Evolutionary conservation across 2,113 vertebrate species (phyloP).

Genomic region (Lepus europaeus): DNA sequence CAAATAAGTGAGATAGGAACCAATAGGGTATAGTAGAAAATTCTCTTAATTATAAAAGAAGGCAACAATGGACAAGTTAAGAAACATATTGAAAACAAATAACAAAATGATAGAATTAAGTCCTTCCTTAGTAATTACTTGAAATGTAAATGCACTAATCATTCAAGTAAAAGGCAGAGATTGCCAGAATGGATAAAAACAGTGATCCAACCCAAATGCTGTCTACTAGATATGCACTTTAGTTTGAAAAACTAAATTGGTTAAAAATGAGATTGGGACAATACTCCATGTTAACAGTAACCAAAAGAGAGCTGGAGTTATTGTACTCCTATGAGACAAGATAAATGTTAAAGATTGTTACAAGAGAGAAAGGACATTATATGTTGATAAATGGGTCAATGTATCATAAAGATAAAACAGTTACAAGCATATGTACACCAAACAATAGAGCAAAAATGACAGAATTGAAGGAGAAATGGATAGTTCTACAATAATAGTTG

Average conservation of each 20-base stretch:
- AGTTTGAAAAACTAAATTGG: not conserved
- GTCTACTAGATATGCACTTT: not conserved
- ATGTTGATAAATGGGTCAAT: not conserved
- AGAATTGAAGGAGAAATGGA: not conserved
- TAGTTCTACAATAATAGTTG: not conserved
- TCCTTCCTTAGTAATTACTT: not conserved
- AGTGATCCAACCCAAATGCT: not conserved
- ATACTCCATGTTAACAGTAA: not conserved
- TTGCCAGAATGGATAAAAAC: not conserved
- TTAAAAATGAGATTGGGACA: not conserved
- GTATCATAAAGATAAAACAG: not conserved
- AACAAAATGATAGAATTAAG: constrained; percentile 2
- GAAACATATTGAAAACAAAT: not conserved
- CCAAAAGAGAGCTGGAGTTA: not conserved
- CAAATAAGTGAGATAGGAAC: not conserved
- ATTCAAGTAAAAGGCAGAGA: not conserved
- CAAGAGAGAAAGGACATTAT: not conserved
- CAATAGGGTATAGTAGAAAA: not conserved
- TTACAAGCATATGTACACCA: not conserved
- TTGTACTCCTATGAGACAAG: not conserved
- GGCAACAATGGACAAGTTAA: not conserved
- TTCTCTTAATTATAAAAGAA: not conserved
- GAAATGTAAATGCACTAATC: constrained; percentile 22
- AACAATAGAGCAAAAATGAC: not conserved
- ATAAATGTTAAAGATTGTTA: not conserved